These are phyloP conservation scores for Pipra filicauda DNA, from an alignment of 2,113 vertebrate species.

Conservation along the genomic window DNA sequence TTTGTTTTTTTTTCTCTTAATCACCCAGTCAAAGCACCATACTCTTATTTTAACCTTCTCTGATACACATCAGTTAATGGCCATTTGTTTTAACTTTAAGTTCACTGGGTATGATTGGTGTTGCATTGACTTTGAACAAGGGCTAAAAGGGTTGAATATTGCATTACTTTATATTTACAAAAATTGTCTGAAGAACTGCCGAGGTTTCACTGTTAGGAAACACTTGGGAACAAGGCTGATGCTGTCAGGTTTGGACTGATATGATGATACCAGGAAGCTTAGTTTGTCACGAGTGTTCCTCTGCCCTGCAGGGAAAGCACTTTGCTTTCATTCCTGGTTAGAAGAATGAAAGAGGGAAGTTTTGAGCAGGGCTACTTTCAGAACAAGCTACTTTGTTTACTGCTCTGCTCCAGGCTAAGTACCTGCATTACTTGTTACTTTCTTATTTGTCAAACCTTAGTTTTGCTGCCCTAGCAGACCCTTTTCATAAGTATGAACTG, in stretches of 20 bases:
- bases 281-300: neutral
- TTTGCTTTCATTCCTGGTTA: neutral
- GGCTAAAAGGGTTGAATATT: neutral
- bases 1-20: neutral
- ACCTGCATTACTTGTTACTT: neutral
- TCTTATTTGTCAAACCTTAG: fast-evolving
- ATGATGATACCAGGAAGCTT: fast-evolving
- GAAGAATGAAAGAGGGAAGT: neutral
- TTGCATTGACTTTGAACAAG: neutral
- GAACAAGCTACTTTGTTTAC: neutral
- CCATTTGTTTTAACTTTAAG: neutral
- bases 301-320: neutral
- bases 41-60: neutral
- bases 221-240: neutral
- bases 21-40: neutral
- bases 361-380: fast-evolving
- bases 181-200: neutral
- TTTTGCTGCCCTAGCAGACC: neutral
- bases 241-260: neutral
- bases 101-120: neutral
- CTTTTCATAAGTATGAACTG: neutral
- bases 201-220: neutral
- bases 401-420: neutral
- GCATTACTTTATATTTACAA: neutral
- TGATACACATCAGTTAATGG: neutral